Evolutionary conservation across 2,797 vertebrate genomes (phyloP), one percentile per base, ranked within the genome.

Genomic region (Gastrophryne carolinensis): DNA sequence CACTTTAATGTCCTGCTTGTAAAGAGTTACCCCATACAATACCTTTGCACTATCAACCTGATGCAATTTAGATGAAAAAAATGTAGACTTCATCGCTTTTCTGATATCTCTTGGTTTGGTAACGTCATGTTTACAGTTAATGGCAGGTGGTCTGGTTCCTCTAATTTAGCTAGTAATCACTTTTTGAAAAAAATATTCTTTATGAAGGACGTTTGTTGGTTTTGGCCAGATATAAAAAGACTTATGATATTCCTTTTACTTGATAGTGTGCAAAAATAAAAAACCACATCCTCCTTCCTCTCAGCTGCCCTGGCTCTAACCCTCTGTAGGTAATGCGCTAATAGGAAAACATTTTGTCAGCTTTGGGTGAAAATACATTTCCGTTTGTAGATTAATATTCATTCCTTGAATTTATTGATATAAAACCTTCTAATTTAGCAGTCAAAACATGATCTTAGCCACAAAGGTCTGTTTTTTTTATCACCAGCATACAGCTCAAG

Each of bases 201-300:
- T 11, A 39, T 57, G 52, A 32, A 37, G 60, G 37, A 65, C 44
- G 7, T 30, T 66, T 72, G 61, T 72, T 32, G 72, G 60, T 35
- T 72, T 78, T 78, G 68, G 73, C 61, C 15, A 15, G 39, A 29
- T 66, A 11, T 32, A 63, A 17, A 60, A 78, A 47, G 44, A 4
- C 29, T 26, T 27, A 19, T 35, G 23, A 64, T 63, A 50, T 30
- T 52, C 30, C 62, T 60, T 78, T 72, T 66, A 50, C 68, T 66
- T 66, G 60, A 56, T 63, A 71, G 75, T 77, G 32, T 58, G 67
- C 52, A 68, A 75, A 68, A 75, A 21, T 23, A 60, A 44, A n/a
- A 67, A 72, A 78, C 75, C 75, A 78, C 75, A 78, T 78, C 75
- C 75, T 66, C 37, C 52, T n/a, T n/a, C 30, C 53, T 24, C 17